These are phyloP conservation scores for Lacanobia wlatinum DNA, from an alignment of 2,888 invertebrate species.

Conservation along the genomic window DNA sequence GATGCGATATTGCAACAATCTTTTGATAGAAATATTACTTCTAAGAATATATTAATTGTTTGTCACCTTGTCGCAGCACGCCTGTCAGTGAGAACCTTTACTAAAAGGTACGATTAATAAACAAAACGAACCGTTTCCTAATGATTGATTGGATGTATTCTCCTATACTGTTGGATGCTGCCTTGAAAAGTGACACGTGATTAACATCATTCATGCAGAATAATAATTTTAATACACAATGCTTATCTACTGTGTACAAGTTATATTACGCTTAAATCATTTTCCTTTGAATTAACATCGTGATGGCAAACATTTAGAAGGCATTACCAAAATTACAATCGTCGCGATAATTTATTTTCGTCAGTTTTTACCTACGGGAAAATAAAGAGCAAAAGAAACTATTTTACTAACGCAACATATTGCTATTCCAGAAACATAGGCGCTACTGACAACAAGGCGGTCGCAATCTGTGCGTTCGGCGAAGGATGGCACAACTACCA, in stretches of 20 bases:
- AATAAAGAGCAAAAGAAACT: not conserved
- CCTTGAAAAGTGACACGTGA: not conserved
- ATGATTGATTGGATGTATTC: not conserved
- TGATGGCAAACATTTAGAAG: no score
- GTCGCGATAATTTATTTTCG: no score
- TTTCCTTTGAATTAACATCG: not conserved
- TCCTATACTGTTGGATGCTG: not conserved
- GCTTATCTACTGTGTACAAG: no score
- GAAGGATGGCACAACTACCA: conserved; percentile 98
- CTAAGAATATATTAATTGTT: no score
- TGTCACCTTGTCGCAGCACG: no score
- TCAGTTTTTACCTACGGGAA: no score
- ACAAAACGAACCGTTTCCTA: not conserved
- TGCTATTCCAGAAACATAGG: conserved; percentile 90
- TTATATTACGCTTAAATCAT: not conserved
- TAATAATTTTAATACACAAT: not conserved
- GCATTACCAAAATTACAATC: no score
- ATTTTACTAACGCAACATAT: conserved; percentile 12
- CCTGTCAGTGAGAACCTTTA: no score
- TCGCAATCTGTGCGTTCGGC: conserved; percentile 93
- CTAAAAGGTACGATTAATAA: not conserved
- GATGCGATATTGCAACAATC: no score
- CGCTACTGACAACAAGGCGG: conserved; percentile 93
- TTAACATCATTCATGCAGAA: not conserved
- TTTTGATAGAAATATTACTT: no score